Base-by-base conservation (phyloP, 2,797 vertebrate species). In the Halcyon smyrnensis region DNA sequence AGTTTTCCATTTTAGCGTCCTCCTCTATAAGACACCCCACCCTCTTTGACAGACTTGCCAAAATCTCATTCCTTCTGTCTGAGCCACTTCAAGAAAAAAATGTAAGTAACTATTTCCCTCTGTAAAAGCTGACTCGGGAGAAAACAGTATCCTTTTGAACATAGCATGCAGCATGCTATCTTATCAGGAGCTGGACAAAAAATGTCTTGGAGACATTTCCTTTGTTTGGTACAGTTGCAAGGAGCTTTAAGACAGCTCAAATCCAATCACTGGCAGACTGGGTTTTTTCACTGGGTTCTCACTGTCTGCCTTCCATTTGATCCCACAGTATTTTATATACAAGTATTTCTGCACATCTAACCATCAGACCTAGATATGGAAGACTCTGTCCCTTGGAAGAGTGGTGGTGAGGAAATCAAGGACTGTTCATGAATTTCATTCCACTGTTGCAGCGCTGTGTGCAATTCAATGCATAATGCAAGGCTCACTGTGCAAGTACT, bases 51-150 rank as follows among this genome's bases (percentile, higher is more conserved):
- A 74, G 64, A 51, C 56, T 59, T 95, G 93, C 71, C 95, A 91
- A 89, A 89, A 81, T 84, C 60, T 93, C 93, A 95, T 96, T 94
- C 90, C 85, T 96, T 92, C 79, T 46, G 1, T 92, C 62, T 87
- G 60, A 93, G 41, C 59, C 63, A 37, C 87, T 88, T 60, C 36
- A 80, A 88, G 45, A 69, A 86, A 93, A 79, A 95, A 89, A 77
- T 71, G 53, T 64, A 84, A 90, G 62, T 25, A 91, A 85, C 48
- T 62, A 28, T 78, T 95, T 94, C 75, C 63, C 67, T 79, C 79
- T 92, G 57, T 78, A 89, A 89, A 93, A 94, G 93, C 85, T 96
- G 85, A 95, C 84, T 90, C 0, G 3, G 68, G 74, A 96, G 68
- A 92, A 93, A 90, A 93, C 7, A 34, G 69, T 63, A 34, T 34